Evolutionary conservation across 1,140 invertebrate species (phyloP).

Genomic region (Neodiprion lecontei): DNA sequence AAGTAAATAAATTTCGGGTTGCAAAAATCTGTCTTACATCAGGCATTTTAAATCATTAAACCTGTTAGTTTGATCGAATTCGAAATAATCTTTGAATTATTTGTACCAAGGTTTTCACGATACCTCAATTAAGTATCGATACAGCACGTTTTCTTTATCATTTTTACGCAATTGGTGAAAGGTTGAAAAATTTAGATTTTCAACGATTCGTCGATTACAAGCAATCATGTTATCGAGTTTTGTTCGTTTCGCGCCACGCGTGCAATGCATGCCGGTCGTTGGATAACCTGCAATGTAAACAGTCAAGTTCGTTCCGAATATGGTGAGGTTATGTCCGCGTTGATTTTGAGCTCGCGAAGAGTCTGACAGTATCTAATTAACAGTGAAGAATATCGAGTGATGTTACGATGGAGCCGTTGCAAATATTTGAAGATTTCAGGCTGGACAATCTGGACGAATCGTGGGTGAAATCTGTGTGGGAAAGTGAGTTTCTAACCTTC

Average conservation of each 20-base stretch:
- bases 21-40: too few relatives aligned
- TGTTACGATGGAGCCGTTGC: conserved; percentile 45
- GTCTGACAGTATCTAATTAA: not conserved
- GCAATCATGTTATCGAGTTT: too few relatives aligned
- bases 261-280: conserved; percentile 13
- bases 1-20: not conserved
- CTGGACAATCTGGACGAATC: conserved; percentile 50
- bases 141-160: too few relatives aligned
- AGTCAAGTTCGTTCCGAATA: conserved; percentile 1
- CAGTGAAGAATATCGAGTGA: conserved; percentile 18
- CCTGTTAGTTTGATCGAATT: not conserved
- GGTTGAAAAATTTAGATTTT: too few relatives aligned
- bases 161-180: too few relatives aligned
- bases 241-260: not conserved
- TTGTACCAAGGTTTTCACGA: too few relatives aligned
- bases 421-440: conserved; percentile 50
- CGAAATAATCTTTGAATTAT: not conserved
- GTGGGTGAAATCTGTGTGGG: conserved; percentile 63
- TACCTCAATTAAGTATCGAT: too few relatives aligned
- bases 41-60: not conserved
- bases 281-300: conserved; percentile 15
- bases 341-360: not conserved
- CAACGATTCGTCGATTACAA: too few relatives aligned
- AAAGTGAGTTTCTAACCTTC: conserved; percentile 60
- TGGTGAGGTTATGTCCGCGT: conserved; percentile 44